Base-by-base conservation (phyloP, 1,140 invertebrate species). In the Procambarus virginalis region DNA sequence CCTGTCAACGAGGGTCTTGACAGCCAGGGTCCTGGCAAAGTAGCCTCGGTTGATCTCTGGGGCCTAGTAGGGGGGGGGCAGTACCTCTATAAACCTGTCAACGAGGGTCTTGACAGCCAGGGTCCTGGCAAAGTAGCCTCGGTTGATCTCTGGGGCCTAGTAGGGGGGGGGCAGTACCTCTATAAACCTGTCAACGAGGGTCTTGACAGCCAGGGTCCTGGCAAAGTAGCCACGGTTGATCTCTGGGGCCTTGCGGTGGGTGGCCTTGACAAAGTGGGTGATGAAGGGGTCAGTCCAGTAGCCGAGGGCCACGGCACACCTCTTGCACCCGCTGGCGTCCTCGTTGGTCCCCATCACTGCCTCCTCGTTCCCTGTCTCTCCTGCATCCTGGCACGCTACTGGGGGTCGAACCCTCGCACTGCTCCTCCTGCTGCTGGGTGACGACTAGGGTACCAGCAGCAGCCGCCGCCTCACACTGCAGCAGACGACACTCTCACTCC, bases 191-290 rank as follows among this genome's bases (percentile, higher is more conserved):
- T 93, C 87, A 49, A 88, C 92, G 58, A 93, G 89, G 64, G 84
- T 84, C 91, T 92, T 80, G 34, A 99, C 96, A 49, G 97, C 97
- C 93, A 96, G 96, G 45, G 98, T 97, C 91, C 99, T 95, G 17
- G 98, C 98, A 94, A 97, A 99, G 94, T 99, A 99, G 10, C 99
- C 99, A 3, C 98, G 96, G 94, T 98, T 99, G 92, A 99, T 99
- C 95, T 99, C 99, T 0, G 98, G 98, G 2, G 98, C 96, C 93
- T 98, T 98, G 89, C 97, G 94, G 77, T 96, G 96, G 49, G 91
- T 86, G 22, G 89, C 96, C 90, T 96, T 96, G 0, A 97, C 96
- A 93, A 99, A 98, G 93, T 96, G 96, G 3, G 95, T 95, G 92
- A 99, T 97, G 93, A 97, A 99, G 73, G 97, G 96, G 94, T 99